Percentiles rank a stretch among this genome's conserved stretches.
Evolutionary conservation across 2,888 invertebrate species (phyloP).

Genomic region (Chironomus riparius): DNA sequence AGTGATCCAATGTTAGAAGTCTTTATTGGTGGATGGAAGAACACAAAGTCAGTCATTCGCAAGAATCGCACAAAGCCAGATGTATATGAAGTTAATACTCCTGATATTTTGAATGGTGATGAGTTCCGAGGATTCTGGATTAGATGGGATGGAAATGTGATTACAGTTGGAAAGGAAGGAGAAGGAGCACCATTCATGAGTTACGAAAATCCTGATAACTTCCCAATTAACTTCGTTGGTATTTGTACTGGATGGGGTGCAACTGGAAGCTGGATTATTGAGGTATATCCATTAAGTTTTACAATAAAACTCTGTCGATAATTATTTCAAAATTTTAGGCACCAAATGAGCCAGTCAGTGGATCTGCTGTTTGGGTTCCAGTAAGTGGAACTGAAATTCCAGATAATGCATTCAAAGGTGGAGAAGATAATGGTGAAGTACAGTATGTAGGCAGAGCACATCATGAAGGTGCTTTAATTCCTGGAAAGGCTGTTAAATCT

Average conservation of each 20-base stretch:
- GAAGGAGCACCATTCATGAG: slow-evolving; percentile 63
- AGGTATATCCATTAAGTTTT: slow-evolving; percentile 10
- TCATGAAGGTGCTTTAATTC: slow-evolving; percentile 64
- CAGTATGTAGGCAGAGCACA: slow-evolving; percentile 59
- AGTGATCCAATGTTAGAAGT: slow-evolving; percentile 74
- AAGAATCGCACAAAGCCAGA: slow-evolving; percentile 69
- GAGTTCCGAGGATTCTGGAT: slow-evolving; percentile 81
- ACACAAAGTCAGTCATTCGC: slow-evolving; percentile 73
- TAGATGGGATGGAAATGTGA: slow-evolving; percentile 55
- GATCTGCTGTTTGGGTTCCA: slow-evolving; percentile 50
- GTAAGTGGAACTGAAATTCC: slow-evolving; percentile 57
- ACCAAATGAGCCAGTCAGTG: slow-evolving; percentile 34
- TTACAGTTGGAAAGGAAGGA: slow-evolving; percentile 64
- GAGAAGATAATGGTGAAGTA: slow-evolving; percentile 54
- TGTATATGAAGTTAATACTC: slow-evolving; percentile 59
- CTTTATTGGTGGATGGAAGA: slow-evolving; percentile 83
- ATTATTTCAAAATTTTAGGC: neutral
- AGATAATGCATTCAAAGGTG: slow-evolving; percentile 52
- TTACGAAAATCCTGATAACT: slow-evolving; percentile 60
- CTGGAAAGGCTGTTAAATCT: slow-evolving; percentile 66
- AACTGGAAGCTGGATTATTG: slow-evolving; percentile 53
- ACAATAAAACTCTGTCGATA: no score
- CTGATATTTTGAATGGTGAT: slow-evolving; percentile 58
- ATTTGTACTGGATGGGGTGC: slow-evolving; percentile 78
- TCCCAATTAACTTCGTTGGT: slow-evolving; percentile 64